Evolutionary conservation across 1,140 invertebrate genomes (phyloP).

Genomic region (Bradynema listronoti): DNA sequence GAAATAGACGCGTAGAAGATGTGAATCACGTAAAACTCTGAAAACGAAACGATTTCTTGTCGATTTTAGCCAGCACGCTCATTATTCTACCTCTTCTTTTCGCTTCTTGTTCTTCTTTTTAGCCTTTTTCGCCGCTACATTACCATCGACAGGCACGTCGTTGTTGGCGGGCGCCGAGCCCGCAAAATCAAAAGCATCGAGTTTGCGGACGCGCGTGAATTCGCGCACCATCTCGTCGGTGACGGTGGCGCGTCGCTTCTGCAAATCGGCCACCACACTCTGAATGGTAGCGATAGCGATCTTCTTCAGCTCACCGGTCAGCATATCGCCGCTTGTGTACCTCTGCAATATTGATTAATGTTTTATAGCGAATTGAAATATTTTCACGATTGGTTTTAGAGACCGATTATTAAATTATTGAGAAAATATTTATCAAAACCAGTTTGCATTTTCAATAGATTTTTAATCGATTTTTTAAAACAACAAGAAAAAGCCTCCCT

Average conservation of each 20-base stretch:
- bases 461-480: not conserved
- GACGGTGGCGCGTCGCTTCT: constrained; percentile 71
- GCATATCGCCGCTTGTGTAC: constrained; percentile 78
- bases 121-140: too few species aligned
- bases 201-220: constrained; percentile 76
- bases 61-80: too few species aligned
- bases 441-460: not conserved
- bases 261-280: constrained; percentile 74
- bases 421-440: not conserved
- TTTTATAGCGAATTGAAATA: not conserved
- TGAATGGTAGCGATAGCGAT: constrained; percentile 73
- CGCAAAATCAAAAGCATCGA: constrained; percentile 59
- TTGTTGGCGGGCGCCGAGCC: too few species aligned
- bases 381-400: not conserved
- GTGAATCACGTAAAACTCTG: too few species aligned
- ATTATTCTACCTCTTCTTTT: too few species aligned
- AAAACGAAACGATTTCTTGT: too few species aligned
- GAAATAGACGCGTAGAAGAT: too few species aligned
- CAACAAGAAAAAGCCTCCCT: not conserved
- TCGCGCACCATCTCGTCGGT: constrained; percentile 76
- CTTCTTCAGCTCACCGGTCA: constrained; percentile 90
- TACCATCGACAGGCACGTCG: too few species aligned
- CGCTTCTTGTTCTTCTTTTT: too few species aligned
- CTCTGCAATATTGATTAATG: constrained; percentile 62
- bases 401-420: too few species aligned